Conservation (phyloP, 2,888 invertebrate species). For the Mimumesa dahlbomi region DNA sequence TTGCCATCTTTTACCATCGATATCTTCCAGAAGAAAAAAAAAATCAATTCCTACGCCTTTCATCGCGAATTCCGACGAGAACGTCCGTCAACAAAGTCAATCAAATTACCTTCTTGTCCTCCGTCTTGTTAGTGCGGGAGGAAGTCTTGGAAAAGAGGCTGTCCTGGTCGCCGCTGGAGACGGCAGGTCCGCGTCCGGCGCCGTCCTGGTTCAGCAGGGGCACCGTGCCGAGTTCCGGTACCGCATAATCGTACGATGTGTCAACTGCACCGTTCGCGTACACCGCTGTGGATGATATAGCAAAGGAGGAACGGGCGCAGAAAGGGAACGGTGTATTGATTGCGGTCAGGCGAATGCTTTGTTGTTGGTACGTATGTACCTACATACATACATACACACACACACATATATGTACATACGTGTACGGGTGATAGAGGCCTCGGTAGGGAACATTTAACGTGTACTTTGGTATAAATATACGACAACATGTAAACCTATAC, state of each 20-base stretch:
- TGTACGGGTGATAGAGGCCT: constrained; percentile 20
- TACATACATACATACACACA: constrained; percentile 13
- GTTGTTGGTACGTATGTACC: constrained; percentile 54
- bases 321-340: constrained; percentile 67
- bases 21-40: no score
- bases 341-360: constrained; percentile 73
- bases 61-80: no score
- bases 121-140: constrained; percentile 76
- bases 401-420: constrained; percentile 20
- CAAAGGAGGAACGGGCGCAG: constrained; percentile 62
- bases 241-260: constrained; percentile 89
- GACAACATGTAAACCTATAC: constrained; percentile 33
- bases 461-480: constrained; percentile 39
- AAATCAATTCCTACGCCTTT: no score
- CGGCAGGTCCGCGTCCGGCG: constrained; percentile 74
- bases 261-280: constrained; percentile 80
- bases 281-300: constrained; percentile 72
- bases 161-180: constrained; percentile 80
- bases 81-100: background rate
- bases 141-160: constrained; percentile 80
- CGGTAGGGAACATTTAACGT: constrained; percentile 27
- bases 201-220: constrained; percentile 84
- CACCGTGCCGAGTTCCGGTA: constrained; percentile 87
- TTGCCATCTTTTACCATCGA: no score
- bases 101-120: constrained; percentile 81